Evolutionary conservation across 1,140 invertebrate genomes (phyloP).

Genomic region (Drosophila watanabei): DNA sequence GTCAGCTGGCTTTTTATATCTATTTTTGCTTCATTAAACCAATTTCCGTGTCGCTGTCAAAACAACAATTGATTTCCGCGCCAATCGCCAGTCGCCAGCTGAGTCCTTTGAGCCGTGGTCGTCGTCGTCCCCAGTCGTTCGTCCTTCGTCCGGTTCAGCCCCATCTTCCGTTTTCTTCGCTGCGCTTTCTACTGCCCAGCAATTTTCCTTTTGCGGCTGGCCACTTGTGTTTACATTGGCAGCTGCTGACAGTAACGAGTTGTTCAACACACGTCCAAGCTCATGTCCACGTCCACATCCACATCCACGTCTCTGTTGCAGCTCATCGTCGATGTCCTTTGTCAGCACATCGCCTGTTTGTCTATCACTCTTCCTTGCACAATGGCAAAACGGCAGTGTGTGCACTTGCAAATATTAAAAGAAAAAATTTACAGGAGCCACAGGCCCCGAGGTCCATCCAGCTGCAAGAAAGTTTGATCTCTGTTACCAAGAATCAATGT

Average conservation of each 20-base stretch:
- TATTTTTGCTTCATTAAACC: slow-evolving; percentile 84
- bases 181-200: slow-evolving; percentile 55
- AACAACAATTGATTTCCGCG: slow-evolving; percentile 84
- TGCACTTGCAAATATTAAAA: slow-evolving; percentile 71
- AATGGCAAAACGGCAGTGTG: slow-evolving; percentile 33
- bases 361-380: slow-evolving; percentile 65
- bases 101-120: slow-evolving; percentile 50
- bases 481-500: slow-evolving; percentile 60
- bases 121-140: neutral
- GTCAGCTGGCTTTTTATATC: slow-evolving; percentile 73
- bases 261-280: slow-evolving; percentile 74
- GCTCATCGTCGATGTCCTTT: slow-evolving; percentile 69
- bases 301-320: slow-evolving; percentile 47
- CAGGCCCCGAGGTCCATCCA: slow-evolving; percentile 14
- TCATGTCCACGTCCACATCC: slow-evolving; percentile 28
- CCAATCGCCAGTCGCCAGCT: slow-evolving; percentile 67
- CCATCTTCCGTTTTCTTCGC: slow-evolving; percentile 26
- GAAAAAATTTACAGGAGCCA: slow-evolving; percentile 35
- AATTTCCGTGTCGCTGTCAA: slow-evolving; percentile 84
- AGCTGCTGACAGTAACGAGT: slow-evolving; percentile 81
- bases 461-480: slow-evolving; percentile 24
- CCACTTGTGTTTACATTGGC: slow-evolving; percentile 83
- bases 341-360: slow-evolving; percentile 79
- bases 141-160: neutral
- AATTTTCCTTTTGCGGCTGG: slow-evolving; percentile 72